Evolutionary conservation across 2,888 invertebrate genomes (phyloP), one percentile per base, ranked within the genome.

Genomic region (Sinotaia quadrata): DNA sequence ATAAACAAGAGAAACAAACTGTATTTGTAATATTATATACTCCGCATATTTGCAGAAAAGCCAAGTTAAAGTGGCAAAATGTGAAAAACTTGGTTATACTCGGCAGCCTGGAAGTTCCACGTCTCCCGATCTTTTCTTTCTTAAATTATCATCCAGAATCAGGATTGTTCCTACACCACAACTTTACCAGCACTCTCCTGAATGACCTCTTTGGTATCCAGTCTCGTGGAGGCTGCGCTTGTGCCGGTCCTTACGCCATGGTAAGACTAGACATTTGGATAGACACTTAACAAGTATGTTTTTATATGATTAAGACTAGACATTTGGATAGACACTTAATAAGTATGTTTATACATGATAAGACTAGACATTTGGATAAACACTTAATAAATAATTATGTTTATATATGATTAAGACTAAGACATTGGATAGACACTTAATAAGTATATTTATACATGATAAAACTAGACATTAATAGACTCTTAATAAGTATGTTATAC

Each of bases 191-290:
- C 78, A 93, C 94, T 12, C 91, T 96, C 27, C 90, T 97, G 54
- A 96, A 96, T 84, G 96, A 97, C 84, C 92, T 97, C 33, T 96
- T 95, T 86, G 96, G 96, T 0, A 94, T 97, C 66, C 96, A 96
- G 88, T 93, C 87, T 4, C 77, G 89, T 66, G 85, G 88, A 10
- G 89, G 89, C 2, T 89, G 89, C 77, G 88, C 93, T 21, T 95
- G 95, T 87, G 94, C 95, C 57, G 92, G 94, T 63, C 93, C 94
- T 66, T 95, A 96, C 84, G 94, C 94, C 24, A 78, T 85, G 83
- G 85, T 85, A 68, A 71, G 78, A 65, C 8, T 18, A 18, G 31
- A 21, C n/a, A 21, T 66, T 44, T 33, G n/a, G n/a, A n/a, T 5
- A 33, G 31, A 5, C 10, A 4, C 5, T 33, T 34, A 29, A 54